A percentile compares a stretch with the other conserved stretches of the same genome.
Conservation (phyloP, 2,888 invertebrate species). For the Ophioninae sp. region DNA sequence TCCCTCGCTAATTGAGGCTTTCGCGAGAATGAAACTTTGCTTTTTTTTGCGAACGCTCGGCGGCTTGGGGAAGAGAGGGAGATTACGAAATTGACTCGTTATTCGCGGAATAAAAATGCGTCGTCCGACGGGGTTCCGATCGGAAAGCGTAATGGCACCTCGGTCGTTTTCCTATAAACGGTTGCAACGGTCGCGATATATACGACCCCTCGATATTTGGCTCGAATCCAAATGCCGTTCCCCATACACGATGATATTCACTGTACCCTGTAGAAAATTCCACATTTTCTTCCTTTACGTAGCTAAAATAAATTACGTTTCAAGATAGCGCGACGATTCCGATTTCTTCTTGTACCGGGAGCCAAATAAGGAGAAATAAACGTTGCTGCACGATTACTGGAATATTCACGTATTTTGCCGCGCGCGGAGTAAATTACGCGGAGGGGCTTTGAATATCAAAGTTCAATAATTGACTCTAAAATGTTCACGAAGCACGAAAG, state of each 20-base stretch:
- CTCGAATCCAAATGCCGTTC: conserved; percentile 33
- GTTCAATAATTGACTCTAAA: conserved; percentile 3
- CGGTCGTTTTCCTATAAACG: conserved; percentile 48
- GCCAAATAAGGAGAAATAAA: not conserved
- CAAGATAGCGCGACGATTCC: not conserved
- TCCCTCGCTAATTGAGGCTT: not conserved
- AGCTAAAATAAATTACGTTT: conserved; percentile 1
- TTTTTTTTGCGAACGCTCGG: too few relatives aligned
- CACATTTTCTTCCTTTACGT: conserved; percentile 1
- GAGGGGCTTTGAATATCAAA: not conserved
- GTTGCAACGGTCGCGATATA: conserved; percentile 33
- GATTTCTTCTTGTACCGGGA: not conserved
- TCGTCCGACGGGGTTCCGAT: conserved; percentile 36
- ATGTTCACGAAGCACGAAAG: not conserved
- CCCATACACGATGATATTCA: conserved; percentile 39
- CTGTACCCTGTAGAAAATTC: conserved; percentile 26
- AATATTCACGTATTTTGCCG: not conserved
- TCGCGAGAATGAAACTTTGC: too few relatives aligned
- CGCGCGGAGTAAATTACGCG: not conserved
- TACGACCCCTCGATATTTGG: conserved; percentile 46
- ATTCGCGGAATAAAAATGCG: not conserved
- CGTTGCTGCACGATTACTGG: not conserved
- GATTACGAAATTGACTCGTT: not conserved
- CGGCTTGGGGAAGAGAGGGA: not conserved
- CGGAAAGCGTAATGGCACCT: conserved; percentile 33